phyloP scores from a whole-genome alignment of 2,888 invertebrate genomes.

The Epirrita christyi region DNA sequence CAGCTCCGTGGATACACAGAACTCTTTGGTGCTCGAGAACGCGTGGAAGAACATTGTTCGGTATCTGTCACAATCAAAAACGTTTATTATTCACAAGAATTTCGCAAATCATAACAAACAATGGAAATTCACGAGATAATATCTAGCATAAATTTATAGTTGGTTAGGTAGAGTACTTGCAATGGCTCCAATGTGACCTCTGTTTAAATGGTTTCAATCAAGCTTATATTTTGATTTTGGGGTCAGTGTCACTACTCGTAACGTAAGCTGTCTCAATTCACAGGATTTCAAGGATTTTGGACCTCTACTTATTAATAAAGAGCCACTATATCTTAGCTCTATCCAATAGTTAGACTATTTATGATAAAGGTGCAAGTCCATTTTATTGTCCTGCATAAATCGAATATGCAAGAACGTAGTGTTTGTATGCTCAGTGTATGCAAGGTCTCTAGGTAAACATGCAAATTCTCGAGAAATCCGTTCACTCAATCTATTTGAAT shows the following conservation, averaged over 20 bases:
- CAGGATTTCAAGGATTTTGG: not conserved
- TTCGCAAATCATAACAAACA: constrained; percentile 26
- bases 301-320: not conserved
- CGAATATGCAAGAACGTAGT: no score
- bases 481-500: constrained; percentile 31
- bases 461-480: constrained; percentile 28
- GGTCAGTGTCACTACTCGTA: constrained; percentile 9
- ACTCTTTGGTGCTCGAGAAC: constrained; percentile 91
- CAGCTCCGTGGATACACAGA: constrained; percentile 90
- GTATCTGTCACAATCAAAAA: constrained; percentile 67
- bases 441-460: constrained; percentile 23
- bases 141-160: not conserved
- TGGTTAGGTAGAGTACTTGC: not conserved
- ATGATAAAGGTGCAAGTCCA: not conserved
- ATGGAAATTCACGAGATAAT: constrained; percentile 29
- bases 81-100: constrained; percentile 20
- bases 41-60: constrained; percentile 93
- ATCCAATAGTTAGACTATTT: no score
- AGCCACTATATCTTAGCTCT: not conserved
- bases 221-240: constrained; percentile 1
- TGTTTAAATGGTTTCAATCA: constrained; percentile 2
- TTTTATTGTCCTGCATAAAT: constrained; percentile 16
- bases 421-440: no score
- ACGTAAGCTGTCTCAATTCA: not conserved
- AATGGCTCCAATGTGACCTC: not conserved